Evolutionary conservation across 2,888 invertebrate genomes (phyloP).

Genomic region (Koerneria pararmatus): DNA sequence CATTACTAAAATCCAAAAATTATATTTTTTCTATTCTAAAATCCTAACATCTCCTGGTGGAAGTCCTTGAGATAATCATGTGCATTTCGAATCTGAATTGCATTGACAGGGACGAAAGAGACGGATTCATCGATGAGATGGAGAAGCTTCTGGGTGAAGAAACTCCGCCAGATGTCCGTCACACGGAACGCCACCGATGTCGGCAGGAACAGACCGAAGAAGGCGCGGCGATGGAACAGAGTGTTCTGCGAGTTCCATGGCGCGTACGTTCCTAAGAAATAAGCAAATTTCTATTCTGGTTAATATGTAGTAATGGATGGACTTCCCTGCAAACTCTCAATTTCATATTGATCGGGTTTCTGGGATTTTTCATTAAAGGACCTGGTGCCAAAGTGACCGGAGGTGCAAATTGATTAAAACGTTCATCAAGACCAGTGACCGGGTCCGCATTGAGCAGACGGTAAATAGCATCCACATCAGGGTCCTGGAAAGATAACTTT

Average conservation of each 20-base stretch:
- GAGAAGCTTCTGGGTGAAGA: constrained; percentile 32
- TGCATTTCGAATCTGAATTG: constrained; percentile 36
- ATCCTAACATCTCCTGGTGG: constrained; percentile 25
- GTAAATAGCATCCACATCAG: constrained; percentile 25
- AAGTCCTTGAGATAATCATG: constrained; percentile 39
- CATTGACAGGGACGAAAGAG: constrained; percentile 36
- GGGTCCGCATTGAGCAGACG: constrained; percentile 33
- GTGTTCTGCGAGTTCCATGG: constrained; percentile 46
- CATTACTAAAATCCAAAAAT: background rate
- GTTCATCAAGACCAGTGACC: constrained; percentile 26
- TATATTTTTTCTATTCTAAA: too few species aligned
- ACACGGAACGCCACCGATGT: constrained; percentile 34
- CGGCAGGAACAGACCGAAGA: constrained; percentile 38
- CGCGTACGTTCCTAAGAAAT: constrained; percentile 29
- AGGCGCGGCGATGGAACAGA: constrained; percentile 35
- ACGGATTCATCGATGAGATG: constrained; percentile 33
- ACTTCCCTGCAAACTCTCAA: too few species aligned
- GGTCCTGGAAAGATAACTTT: constrained; percentile 9
- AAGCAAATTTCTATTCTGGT: too few species aligned
- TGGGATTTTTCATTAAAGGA: background rate
- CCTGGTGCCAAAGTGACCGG: constrained; percentile 32
- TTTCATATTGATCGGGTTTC: too few species aligned
- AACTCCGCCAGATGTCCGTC: constrained; percentile 40
- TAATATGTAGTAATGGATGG: too few species aligned
- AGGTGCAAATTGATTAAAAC: constrained; percentile 33